These are phyloP conservation scores for Hexactinellida sp. DNA, from an alignment of 37 sponge, comb jelly and placozoan species.

Conservation along the genomic window DNA sequence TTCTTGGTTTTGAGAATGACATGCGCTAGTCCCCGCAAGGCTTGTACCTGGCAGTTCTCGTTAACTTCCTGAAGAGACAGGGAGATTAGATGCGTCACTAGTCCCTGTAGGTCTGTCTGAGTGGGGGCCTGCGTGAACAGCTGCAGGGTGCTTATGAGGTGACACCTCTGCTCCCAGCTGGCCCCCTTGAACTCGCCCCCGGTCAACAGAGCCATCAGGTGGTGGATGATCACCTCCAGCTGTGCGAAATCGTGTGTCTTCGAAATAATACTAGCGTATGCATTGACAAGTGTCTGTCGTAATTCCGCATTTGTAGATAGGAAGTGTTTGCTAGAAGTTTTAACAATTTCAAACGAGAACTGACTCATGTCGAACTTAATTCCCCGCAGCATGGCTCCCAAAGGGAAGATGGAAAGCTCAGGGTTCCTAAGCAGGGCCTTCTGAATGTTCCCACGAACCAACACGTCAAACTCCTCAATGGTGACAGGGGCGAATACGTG, in stretches of 20 bases:
- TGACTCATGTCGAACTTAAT: neutral
- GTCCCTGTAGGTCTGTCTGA: neutral
- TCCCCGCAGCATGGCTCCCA: neutral
- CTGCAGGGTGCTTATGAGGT: neutral
- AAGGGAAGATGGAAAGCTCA: neutral
- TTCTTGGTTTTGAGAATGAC: neutral
- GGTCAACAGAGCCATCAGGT: neutral
- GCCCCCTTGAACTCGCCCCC: neutral
- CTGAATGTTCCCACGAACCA: neutral
- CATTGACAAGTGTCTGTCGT: neutral
- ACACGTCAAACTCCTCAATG: neutral
- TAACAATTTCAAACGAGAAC: neutral
- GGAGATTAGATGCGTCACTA: neutral
- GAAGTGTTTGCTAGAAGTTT: neutral
- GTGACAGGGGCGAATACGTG: neutral
- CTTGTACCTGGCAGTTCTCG: neutral
- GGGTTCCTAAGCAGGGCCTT: slow-evolving; percentile 15
- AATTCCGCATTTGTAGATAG: neutral
- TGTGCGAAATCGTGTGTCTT: neutral
- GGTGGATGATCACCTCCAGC: neutral
- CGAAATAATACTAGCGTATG: neutral
- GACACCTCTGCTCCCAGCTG: neutral
- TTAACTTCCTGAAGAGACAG: neutral
- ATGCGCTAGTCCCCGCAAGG: neutral
- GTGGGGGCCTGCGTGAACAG: neutral